Evolutionary conservation across 2,113 vertebrate species (phyloP), one percentile per base, ranked within the genome.

Genomic region (Larimichthys crocea): DNA sequence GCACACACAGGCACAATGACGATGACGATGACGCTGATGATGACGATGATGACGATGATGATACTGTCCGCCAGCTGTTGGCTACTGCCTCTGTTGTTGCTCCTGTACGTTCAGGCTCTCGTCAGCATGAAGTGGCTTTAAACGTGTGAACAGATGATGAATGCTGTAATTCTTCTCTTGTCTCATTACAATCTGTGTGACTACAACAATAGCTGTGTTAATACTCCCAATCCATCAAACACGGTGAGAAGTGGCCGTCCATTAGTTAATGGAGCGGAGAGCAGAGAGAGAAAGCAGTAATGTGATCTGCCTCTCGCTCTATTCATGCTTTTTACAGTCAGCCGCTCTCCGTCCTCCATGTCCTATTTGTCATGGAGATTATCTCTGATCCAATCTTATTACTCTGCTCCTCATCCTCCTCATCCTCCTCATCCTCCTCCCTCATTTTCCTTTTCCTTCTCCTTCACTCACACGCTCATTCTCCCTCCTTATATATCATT

Each of bases 201-300:
- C 11, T 3, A 35, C 50, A 19, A 1, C 76, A 14, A 24, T 0
- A 16, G 46, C 0, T 11, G 9, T 20, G 76, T 3, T 5, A 29
- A 42, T 64, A 1, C 11, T 46, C 53, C n/a, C 19, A 0, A 67
- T 67, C 59, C 31, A 53, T 78, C 57, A 65, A 0, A 42, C 15
- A 0, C 0, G 5, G 49, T 40, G 72, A 70, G 53, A 71, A 42
- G 24, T 0, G 55, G 12, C 52, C 3, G 62, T 83, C 73, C 84
- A 83, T 88, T 79, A 87, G 80, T 72, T 87, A 86, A 88, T 84
- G 87, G 79, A 91, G 65, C 65, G 24, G 76, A 88, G 74, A 14
- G 56, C 72, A 10, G 74, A 53, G 48, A 60, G 57, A 68, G 83
- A 15, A 31, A 60, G 67, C 55, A 76, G 82, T 83, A 89, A 91